A percentile compares a stretch with the other conserved stretches of the same genome.
Conservation (phyloP, 2,888 invertebrate species). For the Itoplectis maculator region DNA sequence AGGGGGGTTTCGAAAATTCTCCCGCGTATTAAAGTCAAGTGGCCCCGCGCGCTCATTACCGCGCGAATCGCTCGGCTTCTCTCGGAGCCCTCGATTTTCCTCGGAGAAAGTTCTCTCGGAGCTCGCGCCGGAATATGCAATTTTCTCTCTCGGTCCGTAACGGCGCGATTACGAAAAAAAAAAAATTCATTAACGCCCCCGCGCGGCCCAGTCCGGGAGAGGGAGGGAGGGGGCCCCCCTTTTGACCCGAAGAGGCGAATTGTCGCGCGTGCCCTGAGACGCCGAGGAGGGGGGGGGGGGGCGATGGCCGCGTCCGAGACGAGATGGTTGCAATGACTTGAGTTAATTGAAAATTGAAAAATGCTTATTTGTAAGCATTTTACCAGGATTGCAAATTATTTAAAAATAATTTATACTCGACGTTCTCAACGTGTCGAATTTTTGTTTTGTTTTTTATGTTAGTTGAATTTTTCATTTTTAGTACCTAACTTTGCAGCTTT, state of each 20-base stretch:
- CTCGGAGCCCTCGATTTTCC: not conserved
- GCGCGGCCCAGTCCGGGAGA: constrained; percentile 14
- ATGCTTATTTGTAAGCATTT: too few species aligned
- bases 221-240: too few species aligned
- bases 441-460: not conserved
- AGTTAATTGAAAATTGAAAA: too few species aligned
- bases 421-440: too few species aligned
- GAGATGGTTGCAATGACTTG: too few species aligned
- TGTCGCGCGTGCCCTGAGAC: not conserved
- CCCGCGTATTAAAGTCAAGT: not conserved
- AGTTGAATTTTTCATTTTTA: not conserved
- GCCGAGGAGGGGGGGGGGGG: not conserved
- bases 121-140: constrained; percentile 32
- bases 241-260: not conserved
- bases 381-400: too few species aligned
- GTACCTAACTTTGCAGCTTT: too few species aligned
- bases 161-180: constrained; percentile 45
- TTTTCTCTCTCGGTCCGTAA: constrained; percentile 43
- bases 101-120: not conserved
- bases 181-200: constrained; percentile 57
- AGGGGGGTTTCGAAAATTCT: not conserved
- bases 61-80: not conserved
- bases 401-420: too few species aligned
- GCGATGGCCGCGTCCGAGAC: not conserved
- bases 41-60: constrained; percentile 1